A percentile compares a stretch with the other conserved stretches of the same genome.
phyloP scores from a whole-genome alignment of 1,140 invertebrate species.

The Drosophila pandora region DNA sequence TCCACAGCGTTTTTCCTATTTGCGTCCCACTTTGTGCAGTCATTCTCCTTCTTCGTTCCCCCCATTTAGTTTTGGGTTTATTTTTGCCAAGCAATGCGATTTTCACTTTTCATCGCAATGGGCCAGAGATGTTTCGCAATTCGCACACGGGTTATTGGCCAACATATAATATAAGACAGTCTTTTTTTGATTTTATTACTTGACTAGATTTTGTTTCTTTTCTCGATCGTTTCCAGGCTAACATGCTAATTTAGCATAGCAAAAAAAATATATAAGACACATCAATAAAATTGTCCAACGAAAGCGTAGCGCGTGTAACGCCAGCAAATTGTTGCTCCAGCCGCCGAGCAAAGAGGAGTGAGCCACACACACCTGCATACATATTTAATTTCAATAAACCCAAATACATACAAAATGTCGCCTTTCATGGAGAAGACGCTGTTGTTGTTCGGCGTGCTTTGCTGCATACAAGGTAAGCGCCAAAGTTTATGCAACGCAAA shows the following conservation, averaged over 20 bases:
- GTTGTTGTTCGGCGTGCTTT: slow-evolving; percentile 70
- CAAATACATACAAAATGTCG: slow-evolving; percentile 62
- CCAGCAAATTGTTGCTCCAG: slow-evolving; percentile 43
- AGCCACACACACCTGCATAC: slow-evolving; percentile 9
- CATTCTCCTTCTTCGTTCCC: background rate
- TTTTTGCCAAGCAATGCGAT: slow-evolving; percentile 46
- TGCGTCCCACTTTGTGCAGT: slow-evolving; percentile 52
- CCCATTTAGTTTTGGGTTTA: slow-evolving; percentile 43
- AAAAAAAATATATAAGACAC: background rate
- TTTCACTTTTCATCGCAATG: slow-evolving; percentile 47
- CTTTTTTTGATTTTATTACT: background rate
- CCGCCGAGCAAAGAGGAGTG: slow-evolving; percentile 14
- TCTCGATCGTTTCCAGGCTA: slow-evolving; percentile 25
- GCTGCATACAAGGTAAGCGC: slow-evolving; percentile 78
- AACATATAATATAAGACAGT: background rate
- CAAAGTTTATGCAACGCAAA: slow-evolving; percentile 44
- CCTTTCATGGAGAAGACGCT: slow-evolving; percentile 75
- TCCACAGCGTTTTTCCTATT: slow-evolving; percentile 15
- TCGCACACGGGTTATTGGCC: background rate
- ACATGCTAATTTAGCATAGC: slow-evolving; percentile 43
- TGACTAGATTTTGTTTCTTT: background rate
- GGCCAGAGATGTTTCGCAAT: slow-evolving; percentile 15
- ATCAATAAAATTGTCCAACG: slow-evolving; percentile 23
- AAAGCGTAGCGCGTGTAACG: slow-evolving; percentile 18
- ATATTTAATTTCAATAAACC: slow-evolving; percentile 25